Evolutionary conservation across 2,113 vertebrate species (phyloP), one percentile per base, ranked within the genome.

Genomic region (Ancistrus triradiatus): DNA sequence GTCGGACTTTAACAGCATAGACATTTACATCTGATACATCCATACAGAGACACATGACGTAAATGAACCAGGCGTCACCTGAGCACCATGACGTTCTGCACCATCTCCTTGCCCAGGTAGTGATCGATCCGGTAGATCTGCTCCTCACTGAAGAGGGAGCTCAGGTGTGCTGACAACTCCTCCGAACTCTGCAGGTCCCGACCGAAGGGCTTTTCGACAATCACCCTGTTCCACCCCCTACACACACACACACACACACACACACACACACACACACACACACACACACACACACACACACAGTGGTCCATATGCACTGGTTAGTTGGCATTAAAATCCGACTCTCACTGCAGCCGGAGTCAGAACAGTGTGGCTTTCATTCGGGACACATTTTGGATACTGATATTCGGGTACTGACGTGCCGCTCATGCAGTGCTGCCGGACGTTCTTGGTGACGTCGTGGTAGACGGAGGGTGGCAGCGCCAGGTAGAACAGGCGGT

Each of bases 41-140:
- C 9, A 44, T n/a, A 14, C n/a, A 6, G 17, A 49, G 47, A 38
- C 22, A n/a, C 40, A n/a, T 31, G 40, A n/a, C 1, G 10, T 21
- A 14, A 3, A 7, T 31, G 27, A 3, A 31, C 27, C 4, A 33
- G 40, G 50, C 17, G 5, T 1, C 24, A 95, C 93, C 93, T 88
- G 37, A 94, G 90, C 58, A 94, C 91, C 93, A 95, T 95, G 59
- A 95, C 90, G 80, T 94, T 95, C 81, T 95, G 93, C 42, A 95
- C 93, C 93, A 95, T 95, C 75, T 95, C 93, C 80, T 95, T 94
- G 80, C 93, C 92, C 72, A 95, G 85, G 68, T 95, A 95, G 78
- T 95, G 93, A 80, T 95, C 93, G 1, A 95, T 95, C 11, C 93
- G 91, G 74, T 94, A 95, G 80, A 95, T 93, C 75, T 95, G 92